Conservation (phyloP, 2,888 invertebrate genomes). For the Euplexia lucipara region DNA sequence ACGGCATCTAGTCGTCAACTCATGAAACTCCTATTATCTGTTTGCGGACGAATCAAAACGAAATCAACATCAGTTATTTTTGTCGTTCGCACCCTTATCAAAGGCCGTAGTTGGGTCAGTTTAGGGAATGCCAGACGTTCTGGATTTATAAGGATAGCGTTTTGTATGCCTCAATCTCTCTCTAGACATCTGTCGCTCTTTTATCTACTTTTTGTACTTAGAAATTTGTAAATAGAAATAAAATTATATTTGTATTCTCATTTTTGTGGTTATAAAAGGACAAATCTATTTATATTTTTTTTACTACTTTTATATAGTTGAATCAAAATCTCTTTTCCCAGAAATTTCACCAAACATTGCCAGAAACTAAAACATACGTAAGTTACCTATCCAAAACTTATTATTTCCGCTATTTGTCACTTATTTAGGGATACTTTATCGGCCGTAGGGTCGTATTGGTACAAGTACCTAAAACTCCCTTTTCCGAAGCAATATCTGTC, state of each 20-base stretch:
- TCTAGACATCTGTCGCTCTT: conserved; percentile 23
- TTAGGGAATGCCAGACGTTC: conserved; percentile 34
- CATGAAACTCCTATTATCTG: conserved; percentile 87
- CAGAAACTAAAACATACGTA: conserved; percentile 11
- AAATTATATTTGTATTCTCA: conserved; percentile 25
- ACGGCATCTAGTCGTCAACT: conserved; percentile 78
- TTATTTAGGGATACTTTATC: conserved; percentile 39
- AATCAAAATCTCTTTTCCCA: neutral
- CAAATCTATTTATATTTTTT: conserved; percentile 2
- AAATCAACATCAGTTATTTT: conserved; percentile 89
- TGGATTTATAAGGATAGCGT: conserved; percentile 39
- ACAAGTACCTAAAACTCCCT: conserved; percentile 26
- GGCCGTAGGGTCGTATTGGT: conserved; percentile 17
- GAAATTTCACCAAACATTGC: neutral
- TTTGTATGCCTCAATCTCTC: conserved; percentile 18
- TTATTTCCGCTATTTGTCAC: conserved; percentile 27
- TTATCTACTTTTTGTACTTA: conserved; percentile 7
- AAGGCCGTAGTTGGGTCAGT: conserved; percentile 78
- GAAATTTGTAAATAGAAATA: neutral
- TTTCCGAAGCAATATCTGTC: conserved; percentile 48
- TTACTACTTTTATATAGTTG: neutral
- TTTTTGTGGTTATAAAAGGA: conserved; percentile 13
- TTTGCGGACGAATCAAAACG: conserved; percentile 86
- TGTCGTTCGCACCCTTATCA: conserved; percentile 86
- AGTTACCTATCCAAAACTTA: conserved; percentile 9